Base-by-base conservation (phyloP, 2,888 invertebrate genomes). In the Blastobasis adustella region DNA sequence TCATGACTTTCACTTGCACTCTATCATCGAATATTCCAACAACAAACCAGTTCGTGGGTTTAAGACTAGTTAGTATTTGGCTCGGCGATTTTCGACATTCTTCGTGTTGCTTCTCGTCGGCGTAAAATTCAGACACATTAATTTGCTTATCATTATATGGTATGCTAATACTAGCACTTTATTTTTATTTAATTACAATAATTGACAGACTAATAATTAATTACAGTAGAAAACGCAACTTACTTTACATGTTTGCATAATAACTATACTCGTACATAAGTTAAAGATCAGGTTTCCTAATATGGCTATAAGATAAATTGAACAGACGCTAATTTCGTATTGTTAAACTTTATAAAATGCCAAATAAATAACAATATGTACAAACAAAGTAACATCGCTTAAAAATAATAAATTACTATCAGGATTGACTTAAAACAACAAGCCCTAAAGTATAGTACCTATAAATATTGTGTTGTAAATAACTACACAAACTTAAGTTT, bases 1-100 rank as follows among this genome's bases (percentile, higher is more conserved):
- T 82, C 78, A 79, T 80, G 76, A 85, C 87, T 87, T 87, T 87
- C 87, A 86, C 87, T 86, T 79, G 73, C 81, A 83, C 79, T 82
- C 79, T 73, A 82, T 83, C 82, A 79, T 73, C 77, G 73, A 79
- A 84, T 82, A 85, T 80, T 83, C 76, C 66, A 67, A 76, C 72
- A 72, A 66, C 67, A 82, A 84, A 86, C 85, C 81, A 73, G 85
- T 85, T 85, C 69, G 70, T 62, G 58, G 65, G 66, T 70, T 71
- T 64, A 62, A 69, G 65, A 69, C 71, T 68, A 71, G 73, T 69
- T 70, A 23, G 6, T 1, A 40, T 40, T 9, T 40, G 6, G 41
- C 41, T 6, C 41, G 9, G 44, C 7, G 6, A 44, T 40, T 40
- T 40, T 40, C 9, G 41, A 40, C 23, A 40, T 40, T 40, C 41